A percentile compares a stretch with the other conserved stretches of the same genome.
Evolutionary conservation across 2,797 vertebrate genomes (phyloP).

Genomic region (Alcedo quadribrachys): DNA sequence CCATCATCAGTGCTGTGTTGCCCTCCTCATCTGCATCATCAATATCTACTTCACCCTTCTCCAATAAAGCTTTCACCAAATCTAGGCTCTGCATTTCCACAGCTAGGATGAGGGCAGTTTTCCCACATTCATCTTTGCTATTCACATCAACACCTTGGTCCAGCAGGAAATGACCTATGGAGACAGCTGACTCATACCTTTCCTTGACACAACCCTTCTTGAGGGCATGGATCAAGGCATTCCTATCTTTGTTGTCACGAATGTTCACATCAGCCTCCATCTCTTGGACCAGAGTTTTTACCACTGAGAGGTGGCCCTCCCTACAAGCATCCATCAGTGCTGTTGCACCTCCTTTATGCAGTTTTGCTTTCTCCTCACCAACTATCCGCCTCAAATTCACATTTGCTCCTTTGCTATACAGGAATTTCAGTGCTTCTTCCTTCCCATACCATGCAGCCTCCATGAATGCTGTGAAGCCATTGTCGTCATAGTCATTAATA

Average conservation of each 20-base stretch:
- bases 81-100: constrained; percentile 31
- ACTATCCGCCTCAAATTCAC: constrained; percentile 68
- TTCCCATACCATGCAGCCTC: constrained; percentile 59
- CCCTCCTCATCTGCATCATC: constrained; percentile 53
- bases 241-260: constrained; percentile 72
- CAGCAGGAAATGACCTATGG: constrained; percentile 41
- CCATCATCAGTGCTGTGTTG: constrained; percentile 66
- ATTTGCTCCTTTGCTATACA: constrained; percentile 43
- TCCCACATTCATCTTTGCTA: constrained; percentile 59
- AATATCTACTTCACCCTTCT: constrained; percentile 37
- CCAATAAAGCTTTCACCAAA: constrained; percentile 66
- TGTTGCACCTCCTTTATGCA: constrained; percentile 71
- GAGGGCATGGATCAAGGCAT: constrained; percentile 66
- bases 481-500: constrained; percentile 49
- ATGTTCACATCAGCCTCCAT: constrained; percentile 68
- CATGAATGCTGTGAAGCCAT: constrained; percentile 80
- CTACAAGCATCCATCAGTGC: constrained; percentile 76
- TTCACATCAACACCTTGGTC: not conserved
- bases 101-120: constrained; percentile 74
- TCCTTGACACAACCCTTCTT: fast-evolving
- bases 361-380: constrained; percentile 6
- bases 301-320: fast-evolving
- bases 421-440: constrained; percentile 57
- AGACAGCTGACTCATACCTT: fast-evolving
- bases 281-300: constrained; percentile 58